Base-by-base conservation (phyloP, 2,797 vertebrate species). In the Mormyrops boulengeri region DNA sequence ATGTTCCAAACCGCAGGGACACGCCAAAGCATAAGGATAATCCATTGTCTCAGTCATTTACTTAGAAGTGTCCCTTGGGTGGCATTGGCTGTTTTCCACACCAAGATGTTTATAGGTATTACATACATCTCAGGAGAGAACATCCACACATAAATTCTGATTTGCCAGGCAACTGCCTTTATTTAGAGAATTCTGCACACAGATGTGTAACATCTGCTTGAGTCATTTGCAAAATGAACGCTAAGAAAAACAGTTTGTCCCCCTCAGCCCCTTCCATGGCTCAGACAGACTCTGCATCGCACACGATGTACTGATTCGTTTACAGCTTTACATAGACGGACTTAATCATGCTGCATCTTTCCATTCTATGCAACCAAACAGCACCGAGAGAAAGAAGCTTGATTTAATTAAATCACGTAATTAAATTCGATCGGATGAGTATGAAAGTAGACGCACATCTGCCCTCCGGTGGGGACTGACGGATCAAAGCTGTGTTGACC, bases 211-310 rank as follows among this genome's bases (percentile, higher is more conserved):
- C 2, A 90, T 90, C 0, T 62, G 89, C 17, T 91, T 92, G 22
- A 92, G 91, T 92, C 89, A 90, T 93, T 80, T 80, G 50, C 60
- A 41, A 3, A 38, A 60, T 8, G 30, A 41, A 62, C 5, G 22
- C 60, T 91, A 92, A 80, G 73, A 44, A 44, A 80, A 80, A 80
- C 34, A 77, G 34, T 41, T 41, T 19, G 12, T 69, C 11, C 17
- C 34, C 17, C 6, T 38, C 73, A 44, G 17, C 14, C 12, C 38
- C 73, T 38, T 6, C 34, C 12, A 6, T 44, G 6, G 38, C 38
- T 41, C 73, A 80, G 17, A 41, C 38, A 19, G 17, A 19, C 34
- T 73, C 30, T 44, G 69, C 38, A 41, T 6, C 0, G 2, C 17
- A 7, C 34, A 41, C 7, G 34, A 41, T 41, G 69, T 19, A 7